Base-by-base conservation (phyloP, 2,888 invertebrate genomes). In the Caenorhabditis panamensis region DNA sequence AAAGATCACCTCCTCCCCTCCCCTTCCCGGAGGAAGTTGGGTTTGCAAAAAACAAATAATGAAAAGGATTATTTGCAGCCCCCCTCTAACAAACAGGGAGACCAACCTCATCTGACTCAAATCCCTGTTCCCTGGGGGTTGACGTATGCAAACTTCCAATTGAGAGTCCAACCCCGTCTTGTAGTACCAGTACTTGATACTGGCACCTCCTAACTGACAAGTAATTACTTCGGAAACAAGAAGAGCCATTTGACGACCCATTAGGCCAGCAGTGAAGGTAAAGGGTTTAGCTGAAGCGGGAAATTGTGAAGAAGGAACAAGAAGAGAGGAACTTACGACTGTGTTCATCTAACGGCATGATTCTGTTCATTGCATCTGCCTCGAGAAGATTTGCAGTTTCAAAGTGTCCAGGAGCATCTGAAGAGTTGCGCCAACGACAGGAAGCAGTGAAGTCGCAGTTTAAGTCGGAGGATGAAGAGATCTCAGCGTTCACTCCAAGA, bases 161-260 rank as follows among this genome's bases (percentile, higher is more conserved):
- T 78, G 68, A 1, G 88, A 85, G 22, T 84, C 80, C 4, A 66
- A 49, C 18, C 89, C 88, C 4, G 88, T 89, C 54, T 88, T 88
- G 82, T 86, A 90, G 77, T 89, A 90, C 89, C 89, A 90, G 61
- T 86, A 89, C 53, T 85, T 84, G 37, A 90, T 61, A 37, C 73
- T 86, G 8, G 88, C 89, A 13, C 85, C 87, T 18, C 88, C 83
- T 18, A 87, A 49, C 73, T 90, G 90, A 76, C 90, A 90, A 28
- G 75, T 83, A 13, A 87, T 79, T 0, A 86, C 79, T 59, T 90
- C 89, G 18, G 87, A 87, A 5, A 89, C 82, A 4, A 89, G 59
- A 16, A 87, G 56, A 0, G 87, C 87, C 56, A 79, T 76, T 22
- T 85, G 84, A 53, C 87, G 66, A 16, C 87, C 87, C 73, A 82